phyloP scores from a whole-genome alignment of 2,888 invertebrate genomes.

The Drosophila atripex region DNA sequence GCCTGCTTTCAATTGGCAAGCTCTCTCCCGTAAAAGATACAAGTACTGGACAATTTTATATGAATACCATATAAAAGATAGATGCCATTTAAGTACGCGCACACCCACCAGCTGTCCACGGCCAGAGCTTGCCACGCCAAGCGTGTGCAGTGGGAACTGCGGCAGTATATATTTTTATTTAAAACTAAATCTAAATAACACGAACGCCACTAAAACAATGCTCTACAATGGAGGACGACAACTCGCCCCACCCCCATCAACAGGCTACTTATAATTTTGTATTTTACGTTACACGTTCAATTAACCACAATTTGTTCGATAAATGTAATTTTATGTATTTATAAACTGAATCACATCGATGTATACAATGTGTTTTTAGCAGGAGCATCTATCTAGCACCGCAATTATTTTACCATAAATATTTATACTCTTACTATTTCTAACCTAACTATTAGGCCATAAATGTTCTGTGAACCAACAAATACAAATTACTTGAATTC shows the following conservation, averaged over 20 bases:
- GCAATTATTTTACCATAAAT: slow-evolving; percentile 30
- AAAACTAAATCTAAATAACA: slow-evolving; percentile 4
- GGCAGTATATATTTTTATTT: slow-evolving; percentile 12
- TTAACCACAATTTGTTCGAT: slow-evolving; percentile 14
- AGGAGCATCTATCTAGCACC: slow-evolving; percentile 24
- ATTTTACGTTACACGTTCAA: too few species aligned
- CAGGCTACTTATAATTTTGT: slow-evolving; percentile 17
- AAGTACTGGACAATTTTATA: slow-evolving; percentile 56
- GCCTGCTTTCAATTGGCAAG: slow-evolving; percentile 30
- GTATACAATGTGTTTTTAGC: too few species aligned
- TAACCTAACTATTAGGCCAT: slow-evolving; percentile 50
- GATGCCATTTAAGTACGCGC: slow-evolving; percentile 28
- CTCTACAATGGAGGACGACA: slow-evolving; percentile 8
- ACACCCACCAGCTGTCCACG: slow-evolving; percentile 25
- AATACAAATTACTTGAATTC: slow-evolving; percentile 37
- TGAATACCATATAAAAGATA: slow-evolving; percentile 55
- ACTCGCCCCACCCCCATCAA: neutral
- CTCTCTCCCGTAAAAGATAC: slow-evolving; percentile 10
- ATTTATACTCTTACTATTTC: slow-evolving; percentile 47
- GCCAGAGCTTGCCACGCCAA: slow-evolving; percentile 49
- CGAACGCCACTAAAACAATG: slow-evolving; percentile 10
- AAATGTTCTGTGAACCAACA: slow-evolving; percentile 75
- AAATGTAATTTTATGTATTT: slow-evolving; percentile 33
- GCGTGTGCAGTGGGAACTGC: slow-evolving; percentile 39
- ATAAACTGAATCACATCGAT: slow-evolving; percentile 29